Percentiles rank a stretch among this genome's conserved stretches.
phyloP scores from a whole-genome alignment of 2,888 invertebrate species.

The Lapara coniferarum region DNA sequence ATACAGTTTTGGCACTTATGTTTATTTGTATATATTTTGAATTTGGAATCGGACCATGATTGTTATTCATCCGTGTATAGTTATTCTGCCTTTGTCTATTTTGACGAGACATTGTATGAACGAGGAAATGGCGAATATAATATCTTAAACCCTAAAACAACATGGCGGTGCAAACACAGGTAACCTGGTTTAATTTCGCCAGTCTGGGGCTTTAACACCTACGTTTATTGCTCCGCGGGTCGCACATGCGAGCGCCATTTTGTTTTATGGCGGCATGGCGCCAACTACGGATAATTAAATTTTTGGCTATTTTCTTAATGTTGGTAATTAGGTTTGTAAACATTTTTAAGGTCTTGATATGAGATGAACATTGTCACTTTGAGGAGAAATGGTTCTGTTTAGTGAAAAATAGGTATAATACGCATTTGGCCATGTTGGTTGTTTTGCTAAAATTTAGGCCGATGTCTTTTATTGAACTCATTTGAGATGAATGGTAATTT shows the following conservation, averaged over 20 bases:
- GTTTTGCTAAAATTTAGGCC: background rate
- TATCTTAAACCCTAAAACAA: constrained; percentile 30
- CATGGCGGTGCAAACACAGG: constrained; percentile 33
- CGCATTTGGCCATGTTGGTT: background rate
- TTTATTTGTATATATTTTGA: background rate
- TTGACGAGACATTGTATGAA: background rate
- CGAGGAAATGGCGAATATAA: constrained; percentile 13
- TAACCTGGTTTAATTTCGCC: constrained; percentile 35
- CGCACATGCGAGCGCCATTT: constrained; percentile 20
- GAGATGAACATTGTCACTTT: background rate
- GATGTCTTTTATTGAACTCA: background rate
- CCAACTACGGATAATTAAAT: constrained; percentile 16
- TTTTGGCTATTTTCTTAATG: constrained; percentile 6
- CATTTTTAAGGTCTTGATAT: background rate
- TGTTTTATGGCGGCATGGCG: constrained; percentile 21
- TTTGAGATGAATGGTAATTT: background rate
- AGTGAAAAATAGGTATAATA: background rate
- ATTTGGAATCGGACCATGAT: background rate
- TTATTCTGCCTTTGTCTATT: background rate
- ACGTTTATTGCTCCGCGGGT: constrained; percentile 21
- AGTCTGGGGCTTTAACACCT: constrained; percentile 27
- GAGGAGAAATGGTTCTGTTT: background rate
- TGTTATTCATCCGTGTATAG: no score
- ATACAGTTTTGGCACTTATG: background rate
- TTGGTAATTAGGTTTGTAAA: background rate